Conservation (phyloP, 2,888 invertebrate species). For the Pyrocoelia pectoralis region DNA sequence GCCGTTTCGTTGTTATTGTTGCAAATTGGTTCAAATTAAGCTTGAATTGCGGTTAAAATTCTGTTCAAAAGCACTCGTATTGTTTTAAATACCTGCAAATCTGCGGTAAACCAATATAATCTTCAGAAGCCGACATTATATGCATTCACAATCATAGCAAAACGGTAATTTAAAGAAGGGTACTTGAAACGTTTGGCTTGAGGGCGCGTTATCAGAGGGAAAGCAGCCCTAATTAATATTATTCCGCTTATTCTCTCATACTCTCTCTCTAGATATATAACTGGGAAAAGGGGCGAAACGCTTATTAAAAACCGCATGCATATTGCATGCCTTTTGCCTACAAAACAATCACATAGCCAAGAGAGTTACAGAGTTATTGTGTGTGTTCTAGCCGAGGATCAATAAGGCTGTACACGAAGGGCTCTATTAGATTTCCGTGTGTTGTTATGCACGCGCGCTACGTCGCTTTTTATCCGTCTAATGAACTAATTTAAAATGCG, state of each 20-base stretch:
- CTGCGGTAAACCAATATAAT: constrained; percentile 41
- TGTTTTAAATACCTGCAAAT: constrained; percentile 35
- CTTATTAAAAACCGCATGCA: constrained; percentile 56
- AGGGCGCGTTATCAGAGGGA: constrained; percentile 42
- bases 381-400: constrained; percentile 19
- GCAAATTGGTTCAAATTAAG: background rate
- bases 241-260: constrained; percentile 39
- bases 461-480: background rate
- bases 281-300: constrained; percentile 40
- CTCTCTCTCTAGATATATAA: background rate
- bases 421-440: background rate
- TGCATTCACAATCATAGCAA: constrained; percentile 36
- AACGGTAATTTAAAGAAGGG: constrained; percentile 41
- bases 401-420: constrained; percentile 24
- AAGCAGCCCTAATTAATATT: constrained; percentile 53
- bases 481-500: background rate
- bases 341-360: constrained; percentile 39
- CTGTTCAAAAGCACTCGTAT: background rate
- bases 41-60: background rate
- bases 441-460: background rate
- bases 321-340: constrained; percentile 48
- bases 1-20: no score
- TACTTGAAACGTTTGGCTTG: constrained; percentile 37
- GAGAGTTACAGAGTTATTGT: constrained; percentile 25
- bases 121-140: constrained; percentile 34